Evolutionary conservation across 2,113 vertebrate genomes (phyloP), one percentile per base, ranked within the genome.

Genomic region (Daphoenositta chrysoptera): DNA sequence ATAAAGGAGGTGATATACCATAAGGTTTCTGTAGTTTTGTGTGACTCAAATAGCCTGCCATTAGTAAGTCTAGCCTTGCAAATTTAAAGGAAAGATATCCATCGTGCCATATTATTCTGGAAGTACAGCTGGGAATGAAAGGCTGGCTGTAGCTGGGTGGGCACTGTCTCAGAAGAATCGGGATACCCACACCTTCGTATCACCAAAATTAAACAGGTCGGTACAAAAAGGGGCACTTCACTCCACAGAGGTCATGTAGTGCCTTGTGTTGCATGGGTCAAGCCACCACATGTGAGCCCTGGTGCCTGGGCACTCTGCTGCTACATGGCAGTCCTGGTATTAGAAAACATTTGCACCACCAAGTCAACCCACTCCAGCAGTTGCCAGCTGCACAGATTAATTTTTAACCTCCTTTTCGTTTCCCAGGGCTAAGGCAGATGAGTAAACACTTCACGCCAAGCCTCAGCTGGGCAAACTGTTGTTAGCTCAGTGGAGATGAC

Each of bases 321-420:
- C 94, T 86, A 6, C 65, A 44, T 13, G 90, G 44, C 8, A 2
- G 83, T 82, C 70, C 57, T 69, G 48, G 18, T 39, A 72, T 24
- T 39, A 64, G 44, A 31, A 86, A 90, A 91, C 68, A 65, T 4
- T 15, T 47, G 19, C 58, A 65, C 47, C 58, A 56, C 42, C 24
- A 7, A 58, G 22, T 70, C 90, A 77, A 33, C 63, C 54, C 42
- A 28, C 60, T 73, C 28, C 68, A 95, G 87, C 13, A 69, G 78
- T 54, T 90, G 82, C 93, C 92, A 93, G 75, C 82, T 92, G 75
- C 66, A 47, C 33, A 51, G 92, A 89, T 95, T 93, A 95, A 96
- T 94, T 95, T 96, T 97, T 95, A 95, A 94, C 94, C 68, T 95
- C 73, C 50, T 87, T 84, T 87, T 87, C 7, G 0, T 94, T 86